Evolutionary conservation across 2,888 invertebrate species (phyloP).

Genomic region (Xestobium rufovillosum): DNA sequence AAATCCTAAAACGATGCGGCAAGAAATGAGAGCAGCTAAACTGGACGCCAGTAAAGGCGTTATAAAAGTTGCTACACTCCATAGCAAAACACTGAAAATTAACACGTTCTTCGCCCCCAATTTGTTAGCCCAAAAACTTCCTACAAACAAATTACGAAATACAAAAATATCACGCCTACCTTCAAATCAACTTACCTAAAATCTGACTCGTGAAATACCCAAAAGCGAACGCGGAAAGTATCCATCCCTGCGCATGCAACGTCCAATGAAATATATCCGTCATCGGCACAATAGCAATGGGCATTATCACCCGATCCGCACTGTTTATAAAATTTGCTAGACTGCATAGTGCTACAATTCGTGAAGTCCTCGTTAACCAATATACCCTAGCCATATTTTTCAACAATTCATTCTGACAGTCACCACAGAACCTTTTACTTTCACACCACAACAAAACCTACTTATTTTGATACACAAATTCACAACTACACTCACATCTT

Average conservation of each 20-base stretch:
- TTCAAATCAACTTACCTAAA: slow-evolving; percentile 31
- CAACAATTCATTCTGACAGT: too few relatives aligned
- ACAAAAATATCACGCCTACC: slow-evolving; percentile 3
- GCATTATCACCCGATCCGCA: slow-evolving; percentile 70
- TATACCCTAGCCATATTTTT: slow-evolving; percentile 44
- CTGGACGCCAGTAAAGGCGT: slow-evolving; percentile 63
- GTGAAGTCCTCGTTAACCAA: slow-evolving; percentile 49
- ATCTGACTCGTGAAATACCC: slow-evolving; percentile 72
- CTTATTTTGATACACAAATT: too few relatives aligned
- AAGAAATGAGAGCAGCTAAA: slow-evolving; percentile 53
- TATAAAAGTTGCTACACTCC: slow-evolving; percentile 64
- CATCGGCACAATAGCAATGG: slow-evolving; percentile 69
- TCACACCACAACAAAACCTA: too few relatives aligned
- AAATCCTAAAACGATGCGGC: slow-evolving; percentile 60
- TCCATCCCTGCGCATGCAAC: slow-evolving; percentile 65
- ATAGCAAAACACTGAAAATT: slow-evolving; percentile 59
- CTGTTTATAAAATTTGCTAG: slow-evolving; percentile 71
- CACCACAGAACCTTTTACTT: too few relatives aligned
- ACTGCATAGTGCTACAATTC: slow-evolving; percentile 60
- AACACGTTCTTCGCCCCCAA: slow-evolving; percentile 64
- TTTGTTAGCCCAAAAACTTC: slow-evolving; percentile 59
- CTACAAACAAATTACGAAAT: slow-evolving; percentile 46
- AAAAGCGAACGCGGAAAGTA: slow-evolving; percentile 66
- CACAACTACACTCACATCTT: too few relatives aligned
- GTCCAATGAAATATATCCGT: slow-evolving; percentile 63